phyloP scores from a whole-genome alignment of 1,140 invertebrate genomes.

The Zaprionus tsacasi region DNA sequence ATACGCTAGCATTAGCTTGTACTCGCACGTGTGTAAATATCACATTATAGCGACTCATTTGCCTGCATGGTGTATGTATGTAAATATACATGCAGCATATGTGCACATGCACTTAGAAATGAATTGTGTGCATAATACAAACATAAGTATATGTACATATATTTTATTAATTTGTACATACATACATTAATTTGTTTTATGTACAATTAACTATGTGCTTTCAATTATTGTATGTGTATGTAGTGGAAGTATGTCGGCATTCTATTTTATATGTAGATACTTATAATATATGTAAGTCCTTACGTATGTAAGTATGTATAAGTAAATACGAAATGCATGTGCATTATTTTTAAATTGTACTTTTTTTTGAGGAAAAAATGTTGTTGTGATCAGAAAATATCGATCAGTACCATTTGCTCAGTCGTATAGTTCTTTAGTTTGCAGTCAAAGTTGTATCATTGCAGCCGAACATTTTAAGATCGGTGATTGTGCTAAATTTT shows the following conservation, averaged over 20 bases:
- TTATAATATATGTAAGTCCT: not conserved
- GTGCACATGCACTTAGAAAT: not conserved
- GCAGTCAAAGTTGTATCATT: constrained; percentile 64
- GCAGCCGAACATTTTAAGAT: constrained; percentile 33
- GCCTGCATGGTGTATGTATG: not conserved
- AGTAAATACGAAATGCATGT: constrained; percentile 62
- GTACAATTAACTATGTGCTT: constrained; percentile 17
- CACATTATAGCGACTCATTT: not conserved
- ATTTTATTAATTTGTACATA: constrained; percentile 1
- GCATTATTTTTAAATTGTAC: constrained; percentile 76
- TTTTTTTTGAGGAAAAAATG: constrained; percentile 65
- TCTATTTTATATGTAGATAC: constrained; percentile 18
- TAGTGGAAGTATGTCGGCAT: constrained; percentile 16
- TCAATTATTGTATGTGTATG: constrained; percentile 5
- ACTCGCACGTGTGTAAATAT: not conserved
- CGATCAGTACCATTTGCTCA: constrained; percentile 62
- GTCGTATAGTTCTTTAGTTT: constrained; percentile 72
- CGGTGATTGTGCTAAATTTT: constrained; percentile 20
- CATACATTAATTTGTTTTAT: constrained; percentile 15
- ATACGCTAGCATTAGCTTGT: not conserved
- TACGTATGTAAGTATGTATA: constrained; percentile 16
- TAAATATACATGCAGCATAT: constrained; percentile 26
- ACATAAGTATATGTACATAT: not conserved
- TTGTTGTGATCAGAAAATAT: constrained; percentile 77
- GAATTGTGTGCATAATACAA: constrained; percentile 17